Evolutionary conservation across 92 coral and sea anemone species (phyloP), one percentile per base, ranked within the genome.

Genomic region (Porites cylindrica): DNA sequence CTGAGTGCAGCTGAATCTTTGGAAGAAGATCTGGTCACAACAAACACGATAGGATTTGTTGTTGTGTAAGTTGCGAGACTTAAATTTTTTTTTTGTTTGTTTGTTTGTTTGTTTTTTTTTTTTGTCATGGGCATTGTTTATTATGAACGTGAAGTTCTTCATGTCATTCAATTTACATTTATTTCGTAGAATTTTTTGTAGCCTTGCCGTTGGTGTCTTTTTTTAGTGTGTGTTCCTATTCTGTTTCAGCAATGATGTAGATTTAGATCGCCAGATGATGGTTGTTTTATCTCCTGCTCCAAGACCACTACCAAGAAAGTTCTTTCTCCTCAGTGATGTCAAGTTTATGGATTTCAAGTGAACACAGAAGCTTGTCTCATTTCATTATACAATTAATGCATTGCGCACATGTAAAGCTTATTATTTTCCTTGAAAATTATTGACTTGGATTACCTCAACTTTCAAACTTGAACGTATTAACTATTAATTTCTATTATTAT

Each of bases 231-330:
- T 29, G 51, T 71, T 71, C 62, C 43, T 58, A 16, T 62, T 1
- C 14, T 76, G 18, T 70, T 86, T n/a, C 88, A 96, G 99, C 65
- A 97, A 96, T 80, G 96, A 97, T 50, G 95, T 97, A 75, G 98
- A 97, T 84, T 90, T 97, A 66, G 98, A 95, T 75, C 94, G 97
- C 14, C 96, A 95, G 77, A 91, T 90, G 61, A 95, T 95, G 94
- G 94, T 93, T n/a, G 98, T 95, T 63, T 90, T 97, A 47, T 97
- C 99, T 65, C 99, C 99, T 21, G 99, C 99, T 47, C 99, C 99
- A 29, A 72, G 99, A 86, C 99, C 99, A 17, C 75, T 97, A 50
- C 99, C 99, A 24, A 95, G 99, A 80, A 96, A 95, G 68, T 90
- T 90, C 86, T 84, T 97, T 26, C 89, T 97, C 38, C 93, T 90